Percentiles rank a stretch among this genome's conserved stretches.
These are phyloP conservation scores for Paramormyrops hopkinsi DNA, from an alignment of 2,797 vertebrate genomes.

Conservation along the genomic window DNA sequence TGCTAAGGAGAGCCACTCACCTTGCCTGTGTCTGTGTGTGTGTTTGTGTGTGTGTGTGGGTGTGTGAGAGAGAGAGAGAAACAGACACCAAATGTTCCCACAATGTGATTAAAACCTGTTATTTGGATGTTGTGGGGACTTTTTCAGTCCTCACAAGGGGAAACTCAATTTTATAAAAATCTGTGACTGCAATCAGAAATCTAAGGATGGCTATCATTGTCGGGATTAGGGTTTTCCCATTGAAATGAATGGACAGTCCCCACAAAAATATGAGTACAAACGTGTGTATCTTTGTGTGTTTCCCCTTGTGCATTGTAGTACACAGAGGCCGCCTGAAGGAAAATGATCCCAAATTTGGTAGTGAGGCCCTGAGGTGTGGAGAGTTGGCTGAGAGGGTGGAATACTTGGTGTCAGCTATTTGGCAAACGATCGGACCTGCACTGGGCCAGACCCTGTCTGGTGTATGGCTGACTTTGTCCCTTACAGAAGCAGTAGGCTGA, in stretches of 20 bases:
- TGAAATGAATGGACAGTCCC: not conserved
- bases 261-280: not conserved
- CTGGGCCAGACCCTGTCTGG: not conserved
- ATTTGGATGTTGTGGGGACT: not conserved
- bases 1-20: not conserved
- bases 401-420: not conserved
- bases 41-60: not conserved
- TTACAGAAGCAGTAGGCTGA: no score
- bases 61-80: not conserved
- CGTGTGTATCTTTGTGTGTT: not conserved
- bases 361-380: not conserved
- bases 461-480: not conserved
- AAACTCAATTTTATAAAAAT: not conserved
- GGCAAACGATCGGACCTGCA: not conserved
- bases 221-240: not conserved
- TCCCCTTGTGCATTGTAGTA: not conserved
- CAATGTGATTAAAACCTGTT: not conserved
- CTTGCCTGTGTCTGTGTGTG: not conserved
- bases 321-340: not conserved
- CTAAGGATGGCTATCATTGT: not conserved
- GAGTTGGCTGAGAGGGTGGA: not conserved
- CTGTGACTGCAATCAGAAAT: not conserved
- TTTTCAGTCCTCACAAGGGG: no score
- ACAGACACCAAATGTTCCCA: not conserved
- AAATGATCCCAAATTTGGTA: not conserved